Base-by-base conservation (phyloP, 2,113 vertebrate species). In the Apaloderma vittatum region DNA sequence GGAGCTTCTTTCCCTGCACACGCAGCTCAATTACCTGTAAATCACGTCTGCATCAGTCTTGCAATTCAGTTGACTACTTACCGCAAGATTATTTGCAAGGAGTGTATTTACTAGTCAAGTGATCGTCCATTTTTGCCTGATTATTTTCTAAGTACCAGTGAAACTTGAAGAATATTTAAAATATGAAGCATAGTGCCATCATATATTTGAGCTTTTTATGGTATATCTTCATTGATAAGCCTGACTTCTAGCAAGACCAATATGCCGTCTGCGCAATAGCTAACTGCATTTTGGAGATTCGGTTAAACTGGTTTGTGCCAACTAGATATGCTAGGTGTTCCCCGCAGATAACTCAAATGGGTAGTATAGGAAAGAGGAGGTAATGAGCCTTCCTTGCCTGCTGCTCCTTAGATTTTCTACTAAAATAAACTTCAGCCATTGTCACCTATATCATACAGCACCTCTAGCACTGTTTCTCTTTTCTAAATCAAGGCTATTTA, bases 401-500 rank as follows among this genome's bases (percentile, higher is more conserved):
- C 2, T 82, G 6, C 49, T 89, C 21, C 34, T 49, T 76, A 34
- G 62, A 17, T 90, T 85, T 96, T 88, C 49, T 73, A 32, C 46
- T 26, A 58, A 80, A 97, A 76, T 36, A 75, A 62, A 22, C 34
- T 88, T 76, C 45, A 85, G 49, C 49, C 70, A 27, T 52, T 48
- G 34, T 71, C 62, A 77, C 18, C 23, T 89, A 4, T 57, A 19
- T 71, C 74, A 70, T 81, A 52, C 1, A 22, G 40, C 51, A 67
- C 18, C 76, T 71, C 52, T 67, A 51, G 65, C 75, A 43, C 27
- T 76, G 17, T 88, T 96, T 87, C 23, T 72, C 48, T 90, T 84
- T 82, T 73, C 89, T 89, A 78, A 97, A 93, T 88, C 74, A 72
- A 45, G 29, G 36, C 67, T 93, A 29, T 95, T 95, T 93, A 67